phyloP scores from a whole-genome alignment of 2,888 invertebrate species.

The Electrophaes corylata region DNA sequence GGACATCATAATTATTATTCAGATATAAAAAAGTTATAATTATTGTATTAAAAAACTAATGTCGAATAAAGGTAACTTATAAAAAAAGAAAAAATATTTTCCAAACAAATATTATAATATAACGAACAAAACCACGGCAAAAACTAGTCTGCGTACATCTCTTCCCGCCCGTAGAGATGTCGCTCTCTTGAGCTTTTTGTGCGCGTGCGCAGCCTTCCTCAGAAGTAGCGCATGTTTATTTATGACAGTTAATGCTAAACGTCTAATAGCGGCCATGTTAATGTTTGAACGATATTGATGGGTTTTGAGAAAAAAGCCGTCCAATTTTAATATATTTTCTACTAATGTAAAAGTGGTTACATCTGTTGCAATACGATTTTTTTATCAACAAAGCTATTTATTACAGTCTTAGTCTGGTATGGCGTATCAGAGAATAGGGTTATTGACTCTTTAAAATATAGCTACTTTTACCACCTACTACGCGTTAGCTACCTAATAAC shows the following conservation, averaged over 20 bases:
- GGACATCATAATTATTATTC: neutral
- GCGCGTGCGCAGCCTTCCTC: constrained; percentile 56
- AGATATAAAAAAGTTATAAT: neutral
- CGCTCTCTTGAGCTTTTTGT: constrained; percentile 54
- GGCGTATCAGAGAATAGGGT: neutral
- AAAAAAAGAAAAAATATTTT: neutral
- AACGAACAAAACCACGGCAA: constrained; percentile 45
- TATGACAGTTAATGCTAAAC: constrained; percentile 55
- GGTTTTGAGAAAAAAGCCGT: constrained; percentile 20
- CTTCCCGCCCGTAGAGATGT: constrained; percentile 58
- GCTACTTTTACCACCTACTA: neutral
- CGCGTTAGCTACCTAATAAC: neutral
- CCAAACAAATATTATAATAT: constrained; percentile 6
- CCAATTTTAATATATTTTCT: constrained; percentile 22
- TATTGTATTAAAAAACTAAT: neutral
- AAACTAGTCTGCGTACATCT: constrained; percentile 50
- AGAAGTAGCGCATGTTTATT: constrained; percentile 65
- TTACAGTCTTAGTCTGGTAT: neutral
- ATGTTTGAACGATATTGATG: constrained; percentile 38
- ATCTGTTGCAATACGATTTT: neutral
- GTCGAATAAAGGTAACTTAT: neutral
- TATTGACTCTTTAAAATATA: neutral
- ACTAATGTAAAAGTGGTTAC: constrained; percentile 13
- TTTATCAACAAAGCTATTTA: neutral
- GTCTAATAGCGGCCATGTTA: constrained; percentile 56